Evolutionary conservation across 53 echinoderm and acorn worm species (phyloP).

Genomic region (Arbacia lixula): DNA sequence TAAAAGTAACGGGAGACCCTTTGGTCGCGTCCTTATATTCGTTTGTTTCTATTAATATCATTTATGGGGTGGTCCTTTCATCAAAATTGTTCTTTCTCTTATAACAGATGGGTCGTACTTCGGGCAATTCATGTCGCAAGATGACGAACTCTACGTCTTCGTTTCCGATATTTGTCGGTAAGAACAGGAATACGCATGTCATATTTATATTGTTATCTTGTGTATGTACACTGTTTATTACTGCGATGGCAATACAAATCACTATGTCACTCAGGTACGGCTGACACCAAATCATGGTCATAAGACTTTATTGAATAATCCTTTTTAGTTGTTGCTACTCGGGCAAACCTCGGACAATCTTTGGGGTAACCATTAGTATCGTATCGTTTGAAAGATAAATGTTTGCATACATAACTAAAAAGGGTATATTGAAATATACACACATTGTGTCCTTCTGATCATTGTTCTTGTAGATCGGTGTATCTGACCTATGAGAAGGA

Average conservation of each 20-base stretch:
- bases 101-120: slow-evolving; percentile 72
- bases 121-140: slow-evolving; percentile 57
- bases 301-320: too few relatives aligned
- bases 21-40: background rate
- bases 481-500: slow-evolving; percentile 53
- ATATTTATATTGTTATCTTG: too few relatives aligned
- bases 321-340: too few relatives aligned
- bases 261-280: too few relatives aligned
- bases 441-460: background rate
- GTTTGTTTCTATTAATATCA: slow-evolving; percentile 8
- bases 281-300: too few relatives aligned
- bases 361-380: background rate
- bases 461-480: slow-evolving; percentile 49
- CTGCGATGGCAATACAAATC: too few relatives aligned
- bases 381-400: background rate
- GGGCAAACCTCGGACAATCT: too few relatives aligned
- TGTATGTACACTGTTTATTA: too few relatives aligned
- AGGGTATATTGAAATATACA: background rate
- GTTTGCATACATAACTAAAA: background rate
- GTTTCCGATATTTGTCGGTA: slow-evolving; percentile 85
- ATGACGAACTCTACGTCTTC: slow-evolving; percentile 66
- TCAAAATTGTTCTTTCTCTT: slow-evolving; percentile 5
- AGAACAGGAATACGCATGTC: too few relatives aligned
- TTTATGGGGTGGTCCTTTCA: background rate
- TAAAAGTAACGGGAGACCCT: too few relatives aligned